A percentile compares a stretch with the other conserved stretches of the same genome.
Conservation (phyloP, 35 echinoderm and acorn worm genomes). For the Diadema setosum region DNA sequence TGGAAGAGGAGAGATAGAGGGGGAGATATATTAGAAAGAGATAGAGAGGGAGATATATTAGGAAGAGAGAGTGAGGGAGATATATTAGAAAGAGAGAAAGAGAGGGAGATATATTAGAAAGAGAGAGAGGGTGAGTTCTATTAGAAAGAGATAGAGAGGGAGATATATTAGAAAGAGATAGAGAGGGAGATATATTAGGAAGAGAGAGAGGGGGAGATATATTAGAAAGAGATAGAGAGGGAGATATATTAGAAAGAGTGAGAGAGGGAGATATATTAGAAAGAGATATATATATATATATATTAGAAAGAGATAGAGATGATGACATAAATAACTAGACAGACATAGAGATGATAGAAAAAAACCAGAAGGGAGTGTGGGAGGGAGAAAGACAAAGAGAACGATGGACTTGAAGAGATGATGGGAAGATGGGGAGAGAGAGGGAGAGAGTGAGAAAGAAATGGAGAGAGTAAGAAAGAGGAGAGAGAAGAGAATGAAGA, state of each 20-base stretch:
- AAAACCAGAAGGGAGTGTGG: neutral
- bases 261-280: neutral
- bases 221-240: neutral
- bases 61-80: neutral
- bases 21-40: neutral
- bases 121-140: neutral
- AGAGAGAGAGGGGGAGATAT: neutral
- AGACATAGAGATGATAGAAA: neutral
- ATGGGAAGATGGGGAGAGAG: neutral
- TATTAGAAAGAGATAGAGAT: neutral
- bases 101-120: neutral
- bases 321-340: neutral
- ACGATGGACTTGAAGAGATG: neutral
- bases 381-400: neutral
- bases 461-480: neutral
- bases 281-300: too few relatives aligned
- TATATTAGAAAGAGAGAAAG: neutral
- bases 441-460: neutral
- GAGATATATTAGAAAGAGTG: neutral
- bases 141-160: neutral
- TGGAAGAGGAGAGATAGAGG: neutral
- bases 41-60: neutral
- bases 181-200: neutral
- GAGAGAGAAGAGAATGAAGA: neutral
- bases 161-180: neutral